These are phyloP conservation scores for Pagrus major DNA, from an alignment of 2,113 vertebrate genomes.

Conservation along the genomic window DNA sequence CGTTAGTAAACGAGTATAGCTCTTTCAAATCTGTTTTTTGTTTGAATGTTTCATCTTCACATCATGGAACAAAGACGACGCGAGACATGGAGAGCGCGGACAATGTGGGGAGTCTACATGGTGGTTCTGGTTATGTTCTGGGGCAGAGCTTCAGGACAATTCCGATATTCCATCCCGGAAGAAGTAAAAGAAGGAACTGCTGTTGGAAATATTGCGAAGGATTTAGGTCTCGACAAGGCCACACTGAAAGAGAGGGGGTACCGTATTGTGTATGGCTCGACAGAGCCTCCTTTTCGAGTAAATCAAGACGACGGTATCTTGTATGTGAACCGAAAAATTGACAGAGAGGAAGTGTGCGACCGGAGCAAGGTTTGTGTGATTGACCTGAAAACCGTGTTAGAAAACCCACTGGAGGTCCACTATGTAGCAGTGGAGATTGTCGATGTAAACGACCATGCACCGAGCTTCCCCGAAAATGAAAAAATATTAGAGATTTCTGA, in stretches of 20 bases:
- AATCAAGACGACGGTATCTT: constrained; percentile 70
- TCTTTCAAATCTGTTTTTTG: neutral
- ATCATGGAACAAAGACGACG: constrained; percentile 65
- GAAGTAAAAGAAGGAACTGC: constrained; percentile 67
- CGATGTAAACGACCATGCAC: constrained; percentile 80
- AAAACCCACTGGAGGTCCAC: constrained; percentile 80
- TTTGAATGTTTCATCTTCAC: neutral
- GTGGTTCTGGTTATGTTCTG: constrained; percentile 37
- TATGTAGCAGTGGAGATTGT: constrained; percentile 74
- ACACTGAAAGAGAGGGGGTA: constrained; percentile 64
- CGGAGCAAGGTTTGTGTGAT: constrained; percentile 69
- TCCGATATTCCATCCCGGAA: constrained; percentile 74
- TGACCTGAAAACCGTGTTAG: constrained; percentile 74
- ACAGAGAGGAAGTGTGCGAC: constrained; percentile 73
- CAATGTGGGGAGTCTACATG: constrained; percentile 26
- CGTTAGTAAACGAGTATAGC: accelerated
- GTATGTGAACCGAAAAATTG: constrained; percentile 63
- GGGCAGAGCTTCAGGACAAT: constrained; percentile 66
- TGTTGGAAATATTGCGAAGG: too few species aligned
- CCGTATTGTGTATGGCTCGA: constrained; percentile 62
- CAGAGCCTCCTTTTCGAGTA: constrained; percentile 65
- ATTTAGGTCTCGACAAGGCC: too few species aligned
- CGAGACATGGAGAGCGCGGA: constrained; percentile 18
- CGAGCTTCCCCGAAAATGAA: constrained; percentile 68
- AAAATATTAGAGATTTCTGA: constrained; percentile 73